Evolutionary conservation across 2,797 vertebrate genomes (phyloP).

Genomic region (Enteromius anoplus): DNA sequence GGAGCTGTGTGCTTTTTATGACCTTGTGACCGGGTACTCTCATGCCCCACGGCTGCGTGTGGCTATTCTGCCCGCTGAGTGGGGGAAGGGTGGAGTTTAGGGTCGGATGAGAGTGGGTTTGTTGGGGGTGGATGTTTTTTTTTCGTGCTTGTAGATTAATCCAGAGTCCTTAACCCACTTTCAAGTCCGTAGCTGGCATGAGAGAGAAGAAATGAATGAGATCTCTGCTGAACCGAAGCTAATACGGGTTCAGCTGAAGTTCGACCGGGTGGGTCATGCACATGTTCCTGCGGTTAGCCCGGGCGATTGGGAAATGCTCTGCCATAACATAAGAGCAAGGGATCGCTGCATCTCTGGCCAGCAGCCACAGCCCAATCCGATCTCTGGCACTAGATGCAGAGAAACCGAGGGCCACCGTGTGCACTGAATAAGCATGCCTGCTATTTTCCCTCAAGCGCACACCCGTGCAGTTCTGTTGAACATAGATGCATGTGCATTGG

Average conservation of each 20-base stretch:
- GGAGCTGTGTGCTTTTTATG: conserved; percentile 35
- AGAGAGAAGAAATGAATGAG: conserved; percentile 14
- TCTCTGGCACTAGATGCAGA: conserved; percentile 37
- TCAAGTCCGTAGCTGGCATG: conserved; percentile 38
- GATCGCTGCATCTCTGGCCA: conserved; percentile 29
- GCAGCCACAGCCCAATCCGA: conserved; percentile 25
- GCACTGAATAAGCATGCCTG: conserved; percentile 4
- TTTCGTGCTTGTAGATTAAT: conserved; percentile 57
- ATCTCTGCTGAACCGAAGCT: conserved; percentile 22
- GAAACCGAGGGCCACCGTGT: not conserved
- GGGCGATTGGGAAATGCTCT: conserved; percentile 16
- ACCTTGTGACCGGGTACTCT: conserved; percentile 51
- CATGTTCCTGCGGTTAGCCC: not conserved
- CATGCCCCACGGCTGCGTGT: conserved; percentile 23
- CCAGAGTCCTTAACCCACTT: conserved; percentile 57
- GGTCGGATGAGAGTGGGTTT: not conserved
- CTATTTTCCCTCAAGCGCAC: conserved; percentile 1
- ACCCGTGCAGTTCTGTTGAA: conserved; percentile 24
- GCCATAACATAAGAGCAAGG: conserved; percentile 20
- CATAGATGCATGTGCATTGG: conserved; percentile 7
- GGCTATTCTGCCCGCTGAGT: conserved; percentile 40
- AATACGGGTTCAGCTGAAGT: conserved; percentile 49
- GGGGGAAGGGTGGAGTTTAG: conserved; percentile 23
- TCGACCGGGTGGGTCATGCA: not conserved
- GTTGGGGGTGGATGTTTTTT: conserved; percentile 27